Percentiles rank a stretch among this genome's conserved stretches.
These are phyloP conservation scores for Chionomys nivalis DNA, from an alignment of 2,113 vertebrate species.

Conservation along the genomic window DNA sequence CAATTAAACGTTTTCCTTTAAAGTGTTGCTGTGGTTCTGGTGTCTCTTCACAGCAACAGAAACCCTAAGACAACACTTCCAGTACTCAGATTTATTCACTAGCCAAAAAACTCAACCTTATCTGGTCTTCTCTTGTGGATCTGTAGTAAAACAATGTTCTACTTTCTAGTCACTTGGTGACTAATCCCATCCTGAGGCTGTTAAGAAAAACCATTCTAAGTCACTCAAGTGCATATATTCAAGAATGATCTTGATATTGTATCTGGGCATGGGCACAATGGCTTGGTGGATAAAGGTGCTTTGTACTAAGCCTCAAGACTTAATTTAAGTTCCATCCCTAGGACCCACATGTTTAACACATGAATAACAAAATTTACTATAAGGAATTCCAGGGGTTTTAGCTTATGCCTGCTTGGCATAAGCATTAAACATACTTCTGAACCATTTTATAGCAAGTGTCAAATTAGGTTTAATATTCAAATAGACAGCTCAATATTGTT, in stretches of 20 bases:
- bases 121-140: not conserved
- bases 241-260: not conserved
- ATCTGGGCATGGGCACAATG: not conserved
- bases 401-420: not conserved
- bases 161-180: not conserved
- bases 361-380: not conserved
- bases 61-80: not conserved
- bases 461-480: not conserved
- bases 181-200: not conserved
- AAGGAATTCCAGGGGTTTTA: not conserved
- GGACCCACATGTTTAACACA: not conserved
- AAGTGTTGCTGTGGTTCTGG: not conserved
- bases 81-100: not conserved
- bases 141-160: not conserved
- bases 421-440: not conserved
- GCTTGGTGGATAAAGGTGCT: not conserved
- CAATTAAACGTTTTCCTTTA: not conserved
- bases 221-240: not conserved
- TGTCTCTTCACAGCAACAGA: not conserved
- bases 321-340: not conserved
- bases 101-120: not conserved
- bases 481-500: not conserved
- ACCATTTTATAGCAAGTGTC: not conserved
- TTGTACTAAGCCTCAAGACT: not conserved
- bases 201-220: not conserved